These are phyloP conservation scores for Phania funesta DNA, from an alignment of 2,888 invertebrate species.

Conservation along the genomic window DNA sequence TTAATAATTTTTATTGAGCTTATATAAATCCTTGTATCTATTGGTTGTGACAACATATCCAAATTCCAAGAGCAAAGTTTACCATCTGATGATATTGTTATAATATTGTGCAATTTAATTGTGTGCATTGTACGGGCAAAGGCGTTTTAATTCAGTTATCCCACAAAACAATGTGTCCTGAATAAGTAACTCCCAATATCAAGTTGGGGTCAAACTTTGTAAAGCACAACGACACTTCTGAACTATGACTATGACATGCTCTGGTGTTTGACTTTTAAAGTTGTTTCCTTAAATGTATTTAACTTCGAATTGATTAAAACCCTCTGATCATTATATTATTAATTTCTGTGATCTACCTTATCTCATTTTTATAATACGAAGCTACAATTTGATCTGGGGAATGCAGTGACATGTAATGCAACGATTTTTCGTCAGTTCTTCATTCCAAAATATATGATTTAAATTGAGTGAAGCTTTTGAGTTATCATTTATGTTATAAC, in stretches of 20 bases:
- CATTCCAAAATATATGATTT: slow-evolving; percentile 94
- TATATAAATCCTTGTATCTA: slow-evolving; percentile 97
- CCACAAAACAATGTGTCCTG: slow-evolving; percentile 99
- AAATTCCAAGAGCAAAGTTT: slow-evolving; percentile 99
- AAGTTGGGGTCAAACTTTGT: slow-evolving; percentile 98
- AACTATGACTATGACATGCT: slow-evolving; percentile 98
- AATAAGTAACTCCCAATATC: slow-evolving; percentile 98
- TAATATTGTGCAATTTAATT: slow-evolving; percentile 98
- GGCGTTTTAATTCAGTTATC: slow-evolving; percentile 98
- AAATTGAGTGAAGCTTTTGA: slow-evolving; percentile 92
- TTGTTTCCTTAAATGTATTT: slow-evolving; percentile 84
- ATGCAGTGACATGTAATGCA: slow-evolving; percentile 96
- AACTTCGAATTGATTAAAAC: neutral
- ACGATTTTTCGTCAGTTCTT: slow-evolving; percentile 96
- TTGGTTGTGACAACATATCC: slow-evolving; percentile 98
- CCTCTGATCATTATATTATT: neutral
- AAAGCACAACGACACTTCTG: slow-evolving; percentile 96
- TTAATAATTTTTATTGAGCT: slow-evolving; percentile 97
- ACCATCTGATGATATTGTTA: slow-evolving; percentile 98
- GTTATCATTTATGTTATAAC: slow-evolving; percentile 88
- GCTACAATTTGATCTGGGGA: slow-evolving; percentile 97
- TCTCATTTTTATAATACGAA: slow-evolving; percentile 94
- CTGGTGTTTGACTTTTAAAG: slow-evolving; percentile 97
- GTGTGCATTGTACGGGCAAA: slow-evolving; percentile 97
- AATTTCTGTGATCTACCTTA: slow-evolving; percentile 5